phyloP scores from a whole-genome alignment of 1,140 invertebrate genomes.

The Eciton burchellii region DNA sequence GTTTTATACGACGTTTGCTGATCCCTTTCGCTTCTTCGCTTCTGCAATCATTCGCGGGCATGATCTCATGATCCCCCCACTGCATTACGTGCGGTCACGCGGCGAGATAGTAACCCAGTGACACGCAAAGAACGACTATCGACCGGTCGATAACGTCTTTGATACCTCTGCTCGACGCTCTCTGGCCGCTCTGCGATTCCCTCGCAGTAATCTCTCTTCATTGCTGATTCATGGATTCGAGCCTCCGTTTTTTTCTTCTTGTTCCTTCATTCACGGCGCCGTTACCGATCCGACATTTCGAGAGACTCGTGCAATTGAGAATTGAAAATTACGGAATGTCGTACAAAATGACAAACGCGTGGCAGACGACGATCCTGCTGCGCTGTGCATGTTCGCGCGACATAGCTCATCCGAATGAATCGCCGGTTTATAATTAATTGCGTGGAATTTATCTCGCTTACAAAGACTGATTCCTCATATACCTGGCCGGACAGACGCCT shows the following conservation, averaged over 20 bases:
- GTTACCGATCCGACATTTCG: too few species aligned
- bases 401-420: background rate
- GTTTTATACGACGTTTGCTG: too few species aligned
- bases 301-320: too few species aligned
- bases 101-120: constrained; percentile 54
- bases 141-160: constrained; percentile 46
- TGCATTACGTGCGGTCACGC: constrained; percentile 3
- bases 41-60: background rate
- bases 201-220: background rate
- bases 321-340: too few species aligned
- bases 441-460: constrained; percentile 3
- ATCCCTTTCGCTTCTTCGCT: background rate
- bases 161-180: background rate
- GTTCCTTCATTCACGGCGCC: background rate
- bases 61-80: background rate
- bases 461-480: constrained; percentile 7
- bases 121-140: constrained; percentile 46
- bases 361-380: too few species aligned
- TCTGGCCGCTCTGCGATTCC: background rate
- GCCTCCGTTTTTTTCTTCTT: background rate
- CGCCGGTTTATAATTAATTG: constrained; percentile 30
- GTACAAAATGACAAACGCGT: constrained; percentile 21
- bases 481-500: background rate
- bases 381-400: background rate
- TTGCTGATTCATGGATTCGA: background rate